Evolutionary conservation across 2,113 vertebrate species (phyloP).

Genomic region (Pipa parva): DNA sequence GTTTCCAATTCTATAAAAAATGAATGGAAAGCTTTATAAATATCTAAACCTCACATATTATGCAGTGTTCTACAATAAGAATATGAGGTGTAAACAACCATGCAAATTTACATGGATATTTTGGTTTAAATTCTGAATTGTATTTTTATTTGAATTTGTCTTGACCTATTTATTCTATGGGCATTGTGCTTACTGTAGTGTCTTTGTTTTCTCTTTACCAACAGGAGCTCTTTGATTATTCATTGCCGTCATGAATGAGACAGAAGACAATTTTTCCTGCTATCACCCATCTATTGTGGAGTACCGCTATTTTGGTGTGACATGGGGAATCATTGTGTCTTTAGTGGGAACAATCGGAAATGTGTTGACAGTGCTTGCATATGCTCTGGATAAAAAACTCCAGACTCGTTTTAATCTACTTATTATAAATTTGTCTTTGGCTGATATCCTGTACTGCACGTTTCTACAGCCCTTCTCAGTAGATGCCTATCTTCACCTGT

Average conservation of each 20-base stretch:
- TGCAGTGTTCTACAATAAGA: too few species aligned
- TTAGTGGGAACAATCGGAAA: conserved; percentile 73
- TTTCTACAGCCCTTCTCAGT: conserved; percentile 76
- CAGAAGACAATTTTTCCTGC: conserved; percentile 65
- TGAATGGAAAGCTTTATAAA: too few species aligned
- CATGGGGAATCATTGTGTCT: conserved; percentile 69
- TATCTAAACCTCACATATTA: too few species aligned
- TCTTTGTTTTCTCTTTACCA: not conserved
- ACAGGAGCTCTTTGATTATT: not conserved
- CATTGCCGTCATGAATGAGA: conserved; percentile 44
- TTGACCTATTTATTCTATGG: too few species aligned
- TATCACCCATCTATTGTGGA: conserved; percentile 64
- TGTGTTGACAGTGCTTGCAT: conserved; percentile 74
- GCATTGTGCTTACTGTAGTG: not conserved
- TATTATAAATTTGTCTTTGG: conserved; percentile 75
- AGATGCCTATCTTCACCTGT: conserved; percentile 77
- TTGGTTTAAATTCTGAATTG: too few species aligned
- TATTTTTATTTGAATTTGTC: too few species aligned
- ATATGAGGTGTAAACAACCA: too few species aligned
- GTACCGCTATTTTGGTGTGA: conserved; percentile 75
- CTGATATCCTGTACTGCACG: conserved; percentile 78
- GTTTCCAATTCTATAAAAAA: too few species aligned
- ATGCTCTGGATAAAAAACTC: conserved; percentile 62
- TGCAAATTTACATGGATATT: too few species aligned
- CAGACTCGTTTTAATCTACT: conserved; percentile 79